A percentile compares a stretch with the other conserved stretches of the same genome.
phyloP scores from a whole-genome alignment of 2,113 vertebrate species.

The Zosterops hypoxanthus region DNA sequence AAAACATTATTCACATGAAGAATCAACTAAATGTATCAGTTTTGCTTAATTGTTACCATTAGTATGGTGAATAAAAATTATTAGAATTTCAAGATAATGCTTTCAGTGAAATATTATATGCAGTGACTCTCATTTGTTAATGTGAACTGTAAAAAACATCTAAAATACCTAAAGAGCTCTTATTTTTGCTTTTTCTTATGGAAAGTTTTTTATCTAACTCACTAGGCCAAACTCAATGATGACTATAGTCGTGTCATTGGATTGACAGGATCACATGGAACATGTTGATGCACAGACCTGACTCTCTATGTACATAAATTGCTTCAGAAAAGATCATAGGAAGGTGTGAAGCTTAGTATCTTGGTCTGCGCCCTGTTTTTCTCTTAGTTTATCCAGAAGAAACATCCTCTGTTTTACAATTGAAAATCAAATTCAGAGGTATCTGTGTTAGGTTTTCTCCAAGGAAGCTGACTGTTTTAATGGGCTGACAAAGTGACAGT shows the following conservation, averaged over 20 bases:
- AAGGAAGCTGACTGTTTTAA: neutral
- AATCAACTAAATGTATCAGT: neutral
- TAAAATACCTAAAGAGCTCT: neutral
- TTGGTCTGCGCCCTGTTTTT: neutral
- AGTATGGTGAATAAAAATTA: neutral
- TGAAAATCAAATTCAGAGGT: neutral
- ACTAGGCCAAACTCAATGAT: neutral
- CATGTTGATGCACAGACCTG: neutral
- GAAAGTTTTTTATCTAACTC: neutral
- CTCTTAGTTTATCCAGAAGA: neutral
- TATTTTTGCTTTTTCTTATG: neutral
- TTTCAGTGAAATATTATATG: neutral
- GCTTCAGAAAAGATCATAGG: neutral
- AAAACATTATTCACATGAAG: neutral
- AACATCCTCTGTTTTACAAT: neutral
- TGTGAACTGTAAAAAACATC: neutral
- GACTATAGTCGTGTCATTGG: neutral
- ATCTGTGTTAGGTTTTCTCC: neutral
- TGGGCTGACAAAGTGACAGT: neutral
- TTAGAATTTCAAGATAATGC: neutral
- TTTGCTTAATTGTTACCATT: slow-evolving; percentile 1
- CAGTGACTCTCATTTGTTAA: neutral
- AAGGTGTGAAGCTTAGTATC: neutral
- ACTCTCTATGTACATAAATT: neutral
- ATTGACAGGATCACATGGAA: neutral